A percentile compares a stretch with the other conserved stretches of the same genome.
phyloP scores from a whole-genome alignment of 2,797 vertebrate species.

The Pangasius macronema region DNA sequence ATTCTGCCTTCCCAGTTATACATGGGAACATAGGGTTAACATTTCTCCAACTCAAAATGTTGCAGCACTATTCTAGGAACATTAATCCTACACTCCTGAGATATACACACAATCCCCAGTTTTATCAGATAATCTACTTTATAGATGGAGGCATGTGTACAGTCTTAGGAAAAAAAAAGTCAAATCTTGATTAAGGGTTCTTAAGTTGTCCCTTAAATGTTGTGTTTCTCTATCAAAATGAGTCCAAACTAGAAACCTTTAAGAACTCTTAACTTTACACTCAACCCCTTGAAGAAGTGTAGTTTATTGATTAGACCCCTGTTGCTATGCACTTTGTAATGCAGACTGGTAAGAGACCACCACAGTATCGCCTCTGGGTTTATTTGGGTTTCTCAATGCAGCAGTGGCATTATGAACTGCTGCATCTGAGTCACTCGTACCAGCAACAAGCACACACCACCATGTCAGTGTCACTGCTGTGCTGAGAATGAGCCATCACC shows the following conservation, averaged over 20 bases:
- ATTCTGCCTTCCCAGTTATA: neutral
- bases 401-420: neutral
- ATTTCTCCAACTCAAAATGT: neutral
- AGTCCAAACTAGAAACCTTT: neutral
- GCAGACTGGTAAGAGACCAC: neutral
- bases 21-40: neutral
- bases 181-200: neutral
- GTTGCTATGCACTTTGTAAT: conserved; percentile 12
- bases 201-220: neutral
- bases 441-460: conserved; percentile 6
- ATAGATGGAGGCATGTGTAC: neutral
- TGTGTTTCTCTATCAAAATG: neutral
- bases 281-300: neutral
- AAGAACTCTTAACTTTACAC: neutral
- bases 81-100: neutral
- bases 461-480: conserved; percentile 16
- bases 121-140: neutral
- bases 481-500: conserved; percentile 26
- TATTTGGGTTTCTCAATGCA: conserved; percentile 4
- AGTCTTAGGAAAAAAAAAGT: no score
- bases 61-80: neutral
- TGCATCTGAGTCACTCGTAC: conserved; percentile 6
- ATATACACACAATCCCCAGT: neutral
- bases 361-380: neutral
- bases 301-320: neutral